Evolutionary conservation across 2,113 vertebrate genomes (phyloP), one percentile per base, ranked within the genome.

Genomic region (Stictonetta naevosa): DNA sequence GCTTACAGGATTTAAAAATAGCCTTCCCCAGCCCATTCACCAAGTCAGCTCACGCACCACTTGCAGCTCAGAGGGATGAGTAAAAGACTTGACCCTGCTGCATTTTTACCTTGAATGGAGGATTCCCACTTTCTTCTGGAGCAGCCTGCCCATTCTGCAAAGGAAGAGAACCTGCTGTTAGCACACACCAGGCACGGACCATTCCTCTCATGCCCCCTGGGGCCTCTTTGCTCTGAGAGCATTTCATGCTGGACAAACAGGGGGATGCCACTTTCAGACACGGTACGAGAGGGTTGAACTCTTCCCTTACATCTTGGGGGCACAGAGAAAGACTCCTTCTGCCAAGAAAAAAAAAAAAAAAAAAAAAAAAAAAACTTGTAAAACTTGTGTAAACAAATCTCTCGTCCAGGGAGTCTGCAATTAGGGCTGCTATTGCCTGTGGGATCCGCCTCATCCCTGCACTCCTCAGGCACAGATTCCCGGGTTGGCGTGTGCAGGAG

Each of bases 101-200:
- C 13, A 4, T 44, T 68, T 68, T 97, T 96, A 98, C 98, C 98
- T 98, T 97, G 72, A 86, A 59, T 33, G 87, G 95, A 94, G 92
- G 86, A 73, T 97, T 97, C 77, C 97, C 96, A 74, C 92, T 83
- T 96, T 98, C 98, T 87, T 98, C 98, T 48, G 95, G 94, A 80
- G 95, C 93, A 63, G 95, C 83, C 87, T 98, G 98, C 56, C 98
- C 98, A 5, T 98, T 98, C 98, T 98, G 96, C 80, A 98, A 98
- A 96, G 93, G 85, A 91, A 87, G 52, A 96, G 79, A 94, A 75
- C 3, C n/a, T 10, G 33, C 69, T 31, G 11, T 96, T 92, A 97
- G 95, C 79, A 88, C 71, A 2, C 0, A 3, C 10, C 14, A 17
- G 78, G 31, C n/a, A 4, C 0, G 26, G 83, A 42, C 17, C 0